Evolutionary conservation across 2,113 vertebrate species (phyloP), one percentile per base, ranked within the genome.

Genomic region (Miniopterus natalensis): DNA sequence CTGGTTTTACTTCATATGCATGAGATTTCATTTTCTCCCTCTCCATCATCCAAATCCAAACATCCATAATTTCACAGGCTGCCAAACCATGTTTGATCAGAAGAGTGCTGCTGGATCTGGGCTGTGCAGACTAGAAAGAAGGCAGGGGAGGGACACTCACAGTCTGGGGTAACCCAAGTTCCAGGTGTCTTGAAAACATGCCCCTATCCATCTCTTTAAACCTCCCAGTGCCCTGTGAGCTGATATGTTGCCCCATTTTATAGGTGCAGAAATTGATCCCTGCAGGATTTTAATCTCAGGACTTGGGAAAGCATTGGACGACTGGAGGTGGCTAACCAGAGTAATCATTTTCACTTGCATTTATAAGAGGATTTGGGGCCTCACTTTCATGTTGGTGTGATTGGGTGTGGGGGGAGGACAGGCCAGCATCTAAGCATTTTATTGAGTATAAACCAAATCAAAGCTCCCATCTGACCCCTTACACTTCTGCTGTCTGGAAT

Each of bases 21-120:
- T 13, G 36, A 2, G 17, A 73, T 86, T 63, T 94, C 42, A 61
- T 86, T 90, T 88, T 84, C 79, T 84, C 59, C 65, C 23, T 68
- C 0, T 2, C 75, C 40, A 79, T 71, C 73, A 53, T 63, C 49
- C 84, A 77, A 77, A 92, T 45, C 11, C 53, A 83, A 73, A 90
- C 75, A 86, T 45, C 57, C 78, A 31, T n/a, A 59, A 55, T 94
- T 75, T 79, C 70, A 45, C 51, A 84, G 53, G 11, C 79, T 89
- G 74, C 94, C 71, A 66, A 21, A 66, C 18, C 73, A 27, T 1
- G 10, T 36, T 88, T 65, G 17, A 36, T 95, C 59, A 61, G 29
- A 36, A 81, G 15, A 29, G 36, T 2, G 20, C 14, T 18, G 36
- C 57, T 8, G 42, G 55, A 14, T 77, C 7, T 2, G 66, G 10